Conservation (phyloP, 2,797 vertebrate species). For the Sciurus vulgaris region DNA sequence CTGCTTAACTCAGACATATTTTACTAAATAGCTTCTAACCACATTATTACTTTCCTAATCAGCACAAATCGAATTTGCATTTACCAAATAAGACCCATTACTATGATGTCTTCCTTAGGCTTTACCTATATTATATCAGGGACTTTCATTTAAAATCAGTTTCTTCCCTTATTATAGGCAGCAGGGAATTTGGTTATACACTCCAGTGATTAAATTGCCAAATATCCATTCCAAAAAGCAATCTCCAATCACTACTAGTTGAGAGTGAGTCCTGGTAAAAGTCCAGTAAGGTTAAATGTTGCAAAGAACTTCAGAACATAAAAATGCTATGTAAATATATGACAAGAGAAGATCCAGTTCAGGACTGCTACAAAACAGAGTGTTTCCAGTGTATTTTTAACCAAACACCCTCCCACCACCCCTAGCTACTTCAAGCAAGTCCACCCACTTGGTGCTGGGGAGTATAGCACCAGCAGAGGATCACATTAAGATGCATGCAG, state of each 20-base stretch:
- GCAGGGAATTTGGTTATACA: constrained; percentile 47
- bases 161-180: constrained; percentile 70
- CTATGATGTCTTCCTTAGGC: constrained; percentile 65
- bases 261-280: constrained; percentile 41
- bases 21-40: constrained; percentile 79
- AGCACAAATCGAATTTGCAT: constrained; percentile 79
- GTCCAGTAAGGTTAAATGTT: not conserved
- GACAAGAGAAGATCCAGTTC: not conserved
- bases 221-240: constrained; percentile 66
- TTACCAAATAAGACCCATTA: constrained; percentile 80
- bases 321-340: not conserved
- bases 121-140: constrained; percentile 64
- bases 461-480: not conserved
- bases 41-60: constrained; percentile 73
- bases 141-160: constrained; percentile 78
- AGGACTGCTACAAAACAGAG: not conserved
- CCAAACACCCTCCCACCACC: not conserved
- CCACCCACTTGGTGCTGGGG: not conserved
- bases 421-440: not conserved
- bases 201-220: constrained; percentile 60
- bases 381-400: constrained; percentile 54
- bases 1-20: constrained; percentile 46
- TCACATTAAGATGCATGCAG: not conserved
- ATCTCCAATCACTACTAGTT: constrained; percentile 46
- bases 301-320: not conserved